Conservation (phyloP, 2,113 vertebrate species). For the Oreochromis aureus region DNA sequence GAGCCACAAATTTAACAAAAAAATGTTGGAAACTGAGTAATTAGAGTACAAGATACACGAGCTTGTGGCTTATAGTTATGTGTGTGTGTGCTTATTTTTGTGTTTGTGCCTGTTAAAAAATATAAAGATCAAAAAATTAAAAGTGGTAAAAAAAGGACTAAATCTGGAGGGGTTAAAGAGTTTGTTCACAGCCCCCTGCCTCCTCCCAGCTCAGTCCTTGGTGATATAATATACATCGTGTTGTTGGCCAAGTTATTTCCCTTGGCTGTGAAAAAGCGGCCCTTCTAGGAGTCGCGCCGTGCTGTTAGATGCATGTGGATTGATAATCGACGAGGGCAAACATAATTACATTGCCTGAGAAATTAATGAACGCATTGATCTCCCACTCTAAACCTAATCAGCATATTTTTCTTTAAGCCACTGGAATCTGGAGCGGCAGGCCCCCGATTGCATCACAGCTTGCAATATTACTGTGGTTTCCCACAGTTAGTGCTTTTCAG, state of each 20-base stretch:
- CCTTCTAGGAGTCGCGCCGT: neutral
- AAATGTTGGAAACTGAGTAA: neutral
- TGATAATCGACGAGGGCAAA: constrained; percentile 40
- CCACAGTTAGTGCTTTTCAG: neutral
- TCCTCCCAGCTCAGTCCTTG: neutral
- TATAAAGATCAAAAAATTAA: neutral
- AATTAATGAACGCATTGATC: constrained; percentile 62
- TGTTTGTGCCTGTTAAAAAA: neutral
- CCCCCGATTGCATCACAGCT: constrained; percentile 4
- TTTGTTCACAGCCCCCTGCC: neutral
- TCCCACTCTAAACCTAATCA: constrained; percentile 32
- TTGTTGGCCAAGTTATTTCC: neutral
- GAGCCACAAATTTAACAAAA: fast-evolving
- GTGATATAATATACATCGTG: neutral
- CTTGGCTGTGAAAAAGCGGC: neutral
- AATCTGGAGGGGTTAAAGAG: neutral
- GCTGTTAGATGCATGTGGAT: constrained; percentile 33
- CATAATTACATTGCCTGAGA: constrained; percentile 46
- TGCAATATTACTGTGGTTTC: neutral
- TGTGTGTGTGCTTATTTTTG: neutral
- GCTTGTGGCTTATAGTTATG: neutral
- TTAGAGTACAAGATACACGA: fast-evolving
- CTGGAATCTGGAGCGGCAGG: neutral
- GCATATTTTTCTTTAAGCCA: constrained; percentile 30
- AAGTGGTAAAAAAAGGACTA: neutral